Evolutionary conservation across 2,888 invertebrate species (phyloP).

Genomic region (Smittia sp.): DNA sequence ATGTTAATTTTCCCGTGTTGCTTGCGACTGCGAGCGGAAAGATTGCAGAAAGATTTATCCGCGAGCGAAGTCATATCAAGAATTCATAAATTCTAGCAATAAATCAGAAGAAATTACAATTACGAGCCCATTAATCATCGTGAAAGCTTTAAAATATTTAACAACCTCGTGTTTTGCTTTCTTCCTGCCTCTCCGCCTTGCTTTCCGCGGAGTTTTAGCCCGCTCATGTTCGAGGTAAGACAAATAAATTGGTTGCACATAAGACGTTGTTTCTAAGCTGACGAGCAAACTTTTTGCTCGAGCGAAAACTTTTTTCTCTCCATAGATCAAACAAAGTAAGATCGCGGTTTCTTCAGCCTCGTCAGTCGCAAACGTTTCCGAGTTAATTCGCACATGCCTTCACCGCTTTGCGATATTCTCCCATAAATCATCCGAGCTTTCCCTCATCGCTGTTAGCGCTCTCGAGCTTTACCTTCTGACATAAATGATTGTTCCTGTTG

Average conservation of each 20-base stretch:
- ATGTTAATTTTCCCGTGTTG: not conserved
- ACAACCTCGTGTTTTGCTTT: constrained; percentile 7
- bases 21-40: not conserved
- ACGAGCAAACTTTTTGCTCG: not conserved
- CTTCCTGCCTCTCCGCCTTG: not conserved
- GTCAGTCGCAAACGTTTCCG: too few species aligned
- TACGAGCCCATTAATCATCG: constrained; percentile 31
- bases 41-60: constrained; percentile 21
- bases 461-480: not conserved
- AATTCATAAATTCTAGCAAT: constrained; percentile 33
- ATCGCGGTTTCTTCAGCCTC: not conserved
- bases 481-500: constrained; percentile 30
- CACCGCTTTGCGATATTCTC: too few species aligned
- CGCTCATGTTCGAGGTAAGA: constrained; percentile 12
- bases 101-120: constrained; percentile 39
- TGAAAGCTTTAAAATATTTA: constrained; percentile 34
- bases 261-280: constrained; percentile 2
- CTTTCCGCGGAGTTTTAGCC: not conserved
- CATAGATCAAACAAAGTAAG: not conserved
- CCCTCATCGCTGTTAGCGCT: not conserved
- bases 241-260: constrained; percentile 33
- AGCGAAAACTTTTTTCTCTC: not conserved
- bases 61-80: not conserved
- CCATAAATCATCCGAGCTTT: not conserved
- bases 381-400: too few species aligned